Conservation (phyloP, 2,797 vertebrate species). For the Microctenopoma lineatum region DNA sequence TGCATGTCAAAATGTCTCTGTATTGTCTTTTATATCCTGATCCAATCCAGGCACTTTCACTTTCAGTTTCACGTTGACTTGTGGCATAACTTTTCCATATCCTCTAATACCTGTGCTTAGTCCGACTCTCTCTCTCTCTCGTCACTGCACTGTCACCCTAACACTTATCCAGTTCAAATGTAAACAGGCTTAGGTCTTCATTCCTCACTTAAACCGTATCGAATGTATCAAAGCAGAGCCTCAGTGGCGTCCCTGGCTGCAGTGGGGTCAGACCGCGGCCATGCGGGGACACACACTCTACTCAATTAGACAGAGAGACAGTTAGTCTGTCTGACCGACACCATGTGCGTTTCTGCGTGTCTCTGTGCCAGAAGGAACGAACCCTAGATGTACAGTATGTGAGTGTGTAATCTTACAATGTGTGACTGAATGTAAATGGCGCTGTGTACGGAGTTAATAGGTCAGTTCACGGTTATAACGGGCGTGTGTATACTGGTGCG, state of each 20-base stretch:
- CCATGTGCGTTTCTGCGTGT: constrained; percentile 51
- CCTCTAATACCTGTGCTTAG: constrained; percentile 17
- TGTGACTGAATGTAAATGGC: constrained; percentile 72
- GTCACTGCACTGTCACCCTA: constrained; percentile 81
- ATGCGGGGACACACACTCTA: constrained; percentile 85
- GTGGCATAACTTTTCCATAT: not conserved
- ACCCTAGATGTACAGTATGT: constrained; percentile 31
- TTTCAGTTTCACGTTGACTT: too few relatives aligned
- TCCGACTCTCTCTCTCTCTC: constrained; percentile 43
- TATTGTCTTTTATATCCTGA: too few relatives aligned
- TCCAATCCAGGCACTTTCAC: too few relatives aligned
- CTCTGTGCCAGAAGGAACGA: constrained; percentile 41
- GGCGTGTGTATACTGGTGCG: constrained; percentile 65
- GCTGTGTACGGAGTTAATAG: constrained; percentile 80
- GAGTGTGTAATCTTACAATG: constrained; percentile 52
- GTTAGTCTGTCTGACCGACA: constrained; percentile 81
- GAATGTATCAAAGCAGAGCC: constrained; percentile 93
- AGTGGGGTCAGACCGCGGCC: constrained; percentile 79
- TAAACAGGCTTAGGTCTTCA: constrained; percentile 88
- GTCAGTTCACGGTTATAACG: constrained; percentile 75
- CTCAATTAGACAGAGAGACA: constrained; percentile 85
- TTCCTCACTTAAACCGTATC: constrained; percentile 91
- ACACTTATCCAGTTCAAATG: constrained; percentile 88
- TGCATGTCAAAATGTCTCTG: too few relatives aligned
- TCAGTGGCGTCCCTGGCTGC: constrained; percentile 86